phyloP scores from a whole-genome alignment of 2,113 vertebrate genomes.

The Holacanthus passer region DNA sequence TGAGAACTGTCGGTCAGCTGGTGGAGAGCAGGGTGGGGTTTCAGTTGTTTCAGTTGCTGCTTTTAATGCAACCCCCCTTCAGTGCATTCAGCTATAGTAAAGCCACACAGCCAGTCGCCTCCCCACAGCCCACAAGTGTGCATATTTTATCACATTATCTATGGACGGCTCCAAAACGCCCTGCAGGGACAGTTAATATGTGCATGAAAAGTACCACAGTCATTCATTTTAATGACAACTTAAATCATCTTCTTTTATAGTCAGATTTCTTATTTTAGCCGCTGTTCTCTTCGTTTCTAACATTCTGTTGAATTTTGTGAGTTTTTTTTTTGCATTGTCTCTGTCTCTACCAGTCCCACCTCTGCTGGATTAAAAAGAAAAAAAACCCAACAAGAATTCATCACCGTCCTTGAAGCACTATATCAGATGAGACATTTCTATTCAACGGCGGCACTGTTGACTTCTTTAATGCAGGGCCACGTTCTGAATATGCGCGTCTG shows the following conservation, averaged over 20 bases:
- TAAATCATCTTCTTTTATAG: slow-evolving; percentile 22
- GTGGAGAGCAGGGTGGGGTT: not conserved
- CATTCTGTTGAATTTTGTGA: slow-evolving; percentile 17
- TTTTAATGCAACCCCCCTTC: not conserved
- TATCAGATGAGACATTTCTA: not conserved
- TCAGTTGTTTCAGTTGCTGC: slow-evolving; percentile 36
- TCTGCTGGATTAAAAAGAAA: not conserved
- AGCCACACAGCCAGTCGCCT: not conserved
- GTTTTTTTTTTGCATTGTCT: not conserved
- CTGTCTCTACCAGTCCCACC: not conserved
- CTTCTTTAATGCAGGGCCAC: not conserved
- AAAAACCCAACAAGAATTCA: not conserved
- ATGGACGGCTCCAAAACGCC: slow-evolving; percentile 7
- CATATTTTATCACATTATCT: slow-evolving; percentile 45
- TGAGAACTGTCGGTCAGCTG: slow-evolving; percentile 15
- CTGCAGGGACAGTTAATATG: slow-evolving; percentile 34
- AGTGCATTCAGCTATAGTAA: not conserved
- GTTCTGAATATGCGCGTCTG: not conserved
- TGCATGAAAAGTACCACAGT: slow-evolving; percentile 21
- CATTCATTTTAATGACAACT: slow-evolving; percentile 49
- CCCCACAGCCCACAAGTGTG: slow-evolving; percentile 17
- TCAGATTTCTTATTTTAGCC: slow-evolving; percentile 14
- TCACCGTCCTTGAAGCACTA: not conserved
- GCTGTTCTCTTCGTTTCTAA: slow-evolving; percentile 1
- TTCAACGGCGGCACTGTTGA: not conserved